These are phyloP conservation scores for Kryphioiulus occultus DNA, from an alignment of 2,888 invertebrate species.

Conservation along the genomic window DNA sequence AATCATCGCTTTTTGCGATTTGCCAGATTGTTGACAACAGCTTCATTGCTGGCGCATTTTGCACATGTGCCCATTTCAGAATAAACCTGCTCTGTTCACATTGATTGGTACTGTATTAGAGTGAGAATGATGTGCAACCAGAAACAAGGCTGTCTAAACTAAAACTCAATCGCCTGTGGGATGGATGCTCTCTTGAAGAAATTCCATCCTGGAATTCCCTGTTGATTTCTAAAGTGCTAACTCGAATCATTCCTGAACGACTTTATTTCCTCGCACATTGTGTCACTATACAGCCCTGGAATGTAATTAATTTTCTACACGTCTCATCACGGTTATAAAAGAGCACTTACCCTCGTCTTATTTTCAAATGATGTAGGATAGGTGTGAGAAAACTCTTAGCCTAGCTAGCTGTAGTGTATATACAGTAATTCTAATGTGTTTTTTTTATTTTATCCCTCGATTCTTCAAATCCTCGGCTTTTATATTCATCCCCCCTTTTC, in stretches of 20 bases:
- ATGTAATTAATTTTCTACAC: slow-evolving; percentile 17
- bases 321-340: slow-evolving; percentile 2
- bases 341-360: background rate
- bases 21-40: no score
- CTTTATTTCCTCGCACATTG: background rate
- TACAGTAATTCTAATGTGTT: slow-evolving; percentile 2
- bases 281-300: background rate
- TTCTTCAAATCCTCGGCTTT: slow-evolving; percentile 12
- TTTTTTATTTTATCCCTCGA: background rate
- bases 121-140: no score
- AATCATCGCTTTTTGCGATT: no score
- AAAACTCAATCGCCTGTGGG: background rate
- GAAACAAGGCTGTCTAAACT: background rate
- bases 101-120: no score
- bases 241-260: background rate
- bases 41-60: no score
- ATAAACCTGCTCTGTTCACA: no score
- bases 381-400: background rate
- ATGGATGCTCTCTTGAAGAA: background rate
- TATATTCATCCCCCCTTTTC: background rate
- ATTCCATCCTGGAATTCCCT: background rate
- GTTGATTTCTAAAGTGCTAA: background rate
- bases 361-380: background rate
- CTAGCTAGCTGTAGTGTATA: background rate
- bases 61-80: no score